Percentiles rank a stretch among this genome's conserved stretches.
Evolutionary conservation across 1,140 invertebrate species (phyloP).

Genomic region (Ips typographus): DNA sequence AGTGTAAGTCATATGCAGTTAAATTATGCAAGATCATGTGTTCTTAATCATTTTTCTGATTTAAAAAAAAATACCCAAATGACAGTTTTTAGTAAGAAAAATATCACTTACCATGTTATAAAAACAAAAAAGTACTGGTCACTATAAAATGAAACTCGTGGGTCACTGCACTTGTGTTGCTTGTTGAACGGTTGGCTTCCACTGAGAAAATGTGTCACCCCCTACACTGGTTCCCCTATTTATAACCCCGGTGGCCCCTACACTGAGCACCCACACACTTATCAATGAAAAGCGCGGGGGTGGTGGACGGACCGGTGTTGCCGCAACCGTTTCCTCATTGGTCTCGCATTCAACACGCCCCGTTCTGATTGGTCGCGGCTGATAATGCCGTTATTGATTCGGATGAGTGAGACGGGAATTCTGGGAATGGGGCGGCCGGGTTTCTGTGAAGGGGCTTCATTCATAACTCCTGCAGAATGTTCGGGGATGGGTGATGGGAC

Average conservation of each 20-base stretch:
- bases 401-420: constrained; percentile 22
- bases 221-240: constrained; percentile 49
- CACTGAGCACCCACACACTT: constrained; percentile 58
- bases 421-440: constrained; percentile 12
- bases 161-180: too few species aligned
- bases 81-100: too few species aligned
- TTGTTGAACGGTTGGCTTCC: constrained; percentile 3
- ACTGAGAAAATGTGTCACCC: constrained; percentile 40
- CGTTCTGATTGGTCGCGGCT: constrained; percentile 36
- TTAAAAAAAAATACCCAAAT: too few species aligned
- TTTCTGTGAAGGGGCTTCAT: constrained; percentile 24
- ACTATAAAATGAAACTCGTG: too few species aligned
- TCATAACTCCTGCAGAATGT: constrained; percentile 25
- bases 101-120: too few species aligned
- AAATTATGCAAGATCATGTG: too few species aligned
- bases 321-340: constrained; percentile 42
- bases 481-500: not conserved
- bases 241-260: constrained; percentile 55
- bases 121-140: too few species aligned
- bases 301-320: constrained; percentile 36
- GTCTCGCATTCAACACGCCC: constrained; percentile 44
- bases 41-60: too few species aligned
- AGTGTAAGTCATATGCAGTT: too few species aligned
- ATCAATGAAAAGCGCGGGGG: constrained; percentile 58
- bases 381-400: constrained; percentile 40